Base-by-base conservation (phyloP, 2,113 vertebrate species). In the Glaucidium brasilianum region DNA sequence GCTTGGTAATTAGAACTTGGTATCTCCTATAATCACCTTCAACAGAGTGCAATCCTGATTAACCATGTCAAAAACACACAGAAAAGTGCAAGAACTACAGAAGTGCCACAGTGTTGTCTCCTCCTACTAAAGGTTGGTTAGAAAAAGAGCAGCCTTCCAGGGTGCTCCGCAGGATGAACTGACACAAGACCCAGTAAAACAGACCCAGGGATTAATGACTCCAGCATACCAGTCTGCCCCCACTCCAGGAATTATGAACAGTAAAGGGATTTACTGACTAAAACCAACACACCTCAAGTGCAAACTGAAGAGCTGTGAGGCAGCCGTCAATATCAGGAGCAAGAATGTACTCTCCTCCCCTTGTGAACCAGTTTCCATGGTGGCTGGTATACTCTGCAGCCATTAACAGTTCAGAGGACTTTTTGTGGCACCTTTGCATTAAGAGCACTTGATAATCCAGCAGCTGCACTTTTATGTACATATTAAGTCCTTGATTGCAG, bases 81-180 rank as follows among this genome's bases (percentile, higher is more conserved):
- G 49, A 50, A 56, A 72, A 41, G 2, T 1, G 12, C 25, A 37
- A 53, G 27, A 60, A 15, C 45, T 26, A 3, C 59, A 15, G 21
- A 14, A 27, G 12, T 5, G 12, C 34, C 18, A 17, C 1, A 3
- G 13, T 22, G 4, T 19, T 21, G 18, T 27, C 26, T 84, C 30
- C 53, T 60, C 47, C 32, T 3, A 5, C 59, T 15, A 7, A 67
- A 56, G 13, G 26, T 15, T 2, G 0, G 21, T 53, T 25, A 22
- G 35, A 52, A 63, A 63, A 27, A 55, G 30, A 59, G 34, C 73
- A 52, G 74, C 60, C n/a, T 74, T 18, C 21, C 9, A 22, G 72
- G 53, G 32, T 21, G 43, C 56, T 43, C 45, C 0, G 1, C 30
- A 26, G 23, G 15, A n/a, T 0, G 1, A 52, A 52, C 26, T 0